These are phyloP conservation scores for Platycheirus albimanus DNA, from an alignment of 2,888 invertebrate species.

Conservation along the genomic window DNA sequence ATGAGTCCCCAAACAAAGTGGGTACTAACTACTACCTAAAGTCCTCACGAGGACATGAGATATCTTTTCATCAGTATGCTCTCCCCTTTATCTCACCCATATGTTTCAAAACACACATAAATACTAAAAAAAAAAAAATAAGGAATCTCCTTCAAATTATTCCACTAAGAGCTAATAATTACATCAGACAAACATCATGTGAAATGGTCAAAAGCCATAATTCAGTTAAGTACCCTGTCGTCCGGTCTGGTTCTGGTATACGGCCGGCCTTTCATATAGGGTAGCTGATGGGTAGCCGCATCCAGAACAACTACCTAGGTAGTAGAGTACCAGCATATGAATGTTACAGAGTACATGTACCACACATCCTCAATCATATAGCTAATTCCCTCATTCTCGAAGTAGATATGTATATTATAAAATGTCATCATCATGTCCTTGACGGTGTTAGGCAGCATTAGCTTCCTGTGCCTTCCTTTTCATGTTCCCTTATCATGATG, in stretches of 20 bases:
- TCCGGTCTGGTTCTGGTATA: constrained; percentile 34
- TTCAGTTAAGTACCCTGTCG: constrained; percentile 75
- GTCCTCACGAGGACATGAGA: neutral
- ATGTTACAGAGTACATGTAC: too few species aligned
- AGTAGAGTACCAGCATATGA: constrained; percentile 3
- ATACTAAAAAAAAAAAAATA: constrained; percentile 24
- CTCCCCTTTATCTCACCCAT: constrained; percentile 9
- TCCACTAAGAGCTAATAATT: constrained; percentile 75
- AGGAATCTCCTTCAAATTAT: constrained; percentile 56
- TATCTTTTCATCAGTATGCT: constrained; percentile 6
- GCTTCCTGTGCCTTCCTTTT: constrained; percentile 53
- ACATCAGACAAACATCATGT: constrained; percentile 75
- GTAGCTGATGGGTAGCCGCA: constrained; percentile 34
- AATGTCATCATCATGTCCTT: constrained; percentile 73
- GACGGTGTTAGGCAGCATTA: constrained; percentile 69
- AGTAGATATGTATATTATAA: constrained; percentile 38
- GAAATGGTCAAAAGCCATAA: constrained; percentile 76
- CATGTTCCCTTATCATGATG: constrained; percentile 20
- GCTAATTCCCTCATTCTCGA: constrained; percentile 34
- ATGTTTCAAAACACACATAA: too few species aligned
- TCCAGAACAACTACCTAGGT: constrained; percentile 21
- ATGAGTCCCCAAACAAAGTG: constrained; percentile 19
- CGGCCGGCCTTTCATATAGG: constrained; percentile 1
- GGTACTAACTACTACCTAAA: too few species aligned
- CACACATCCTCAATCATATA: constrained; percentile 20